phyloP scores from a whole-genome alignment of 2,797 vertebrate species.

The Sciurus vulgaris region DNA sequence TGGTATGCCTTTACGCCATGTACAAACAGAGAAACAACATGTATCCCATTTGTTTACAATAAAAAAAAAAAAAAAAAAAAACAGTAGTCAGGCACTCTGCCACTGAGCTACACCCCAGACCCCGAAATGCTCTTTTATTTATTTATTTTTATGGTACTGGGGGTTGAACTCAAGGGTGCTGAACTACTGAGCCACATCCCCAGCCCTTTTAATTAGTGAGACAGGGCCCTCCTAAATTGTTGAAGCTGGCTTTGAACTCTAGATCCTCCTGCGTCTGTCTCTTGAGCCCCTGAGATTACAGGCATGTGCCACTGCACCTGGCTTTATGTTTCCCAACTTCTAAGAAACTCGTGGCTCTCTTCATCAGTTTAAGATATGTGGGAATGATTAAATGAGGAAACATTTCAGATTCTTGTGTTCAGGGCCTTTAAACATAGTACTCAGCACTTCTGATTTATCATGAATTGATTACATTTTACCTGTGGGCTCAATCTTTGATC shows the following conservation, averaged over 20 bases:
- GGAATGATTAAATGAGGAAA: neutral
- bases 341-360: neutral
- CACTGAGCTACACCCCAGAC: too few species aligned
- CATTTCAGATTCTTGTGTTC: neutral
- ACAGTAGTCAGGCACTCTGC: too few species aligned
- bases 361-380: neutral
- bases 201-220: neutral
- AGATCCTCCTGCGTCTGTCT: too few species aligned
- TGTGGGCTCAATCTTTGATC: slow-evolving; percentile 35
- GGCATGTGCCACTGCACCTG: too few species aligned
- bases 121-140: neutral
- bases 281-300: too few species aligned
- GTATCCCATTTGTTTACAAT: too few species aligned
- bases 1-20: too few species aligned
- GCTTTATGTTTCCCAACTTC: neutral
- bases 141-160: too few species aligned
- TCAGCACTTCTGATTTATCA: neutral
- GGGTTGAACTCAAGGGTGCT: neutral
- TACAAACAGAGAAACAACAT: too few species aligned
- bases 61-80: too few species aligned
- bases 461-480: neutral
- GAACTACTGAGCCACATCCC: neutral
- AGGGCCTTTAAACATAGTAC: neutral
- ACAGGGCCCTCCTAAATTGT: too few species aligned
- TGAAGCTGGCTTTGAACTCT: too few species aligned